These are phyloP conservation scores for Suncus etruscus DNA, from an alignment of 2,113 vertebrate species.

Conservation along the genomic window DNA sequence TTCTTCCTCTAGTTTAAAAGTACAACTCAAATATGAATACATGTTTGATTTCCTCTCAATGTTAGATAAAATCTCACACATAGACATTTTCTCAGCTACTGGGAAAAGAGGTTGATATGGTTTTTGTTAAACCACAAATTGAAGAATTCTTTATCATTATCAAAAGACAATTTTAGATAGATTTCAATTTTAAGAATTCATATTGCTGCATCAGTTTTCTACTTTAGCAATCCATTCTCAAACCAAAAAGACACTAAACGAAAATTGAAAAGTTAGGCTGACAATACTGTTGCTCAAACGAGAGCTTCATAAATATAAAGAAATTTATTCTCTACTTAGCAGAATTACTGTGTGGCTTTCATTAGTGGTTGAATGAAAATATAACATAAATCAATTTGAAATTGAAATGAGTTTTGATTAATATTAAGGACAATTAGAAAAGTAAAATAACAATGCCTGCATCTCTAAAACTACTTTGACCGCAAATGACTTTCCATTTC, in stretches of 20 bases:
- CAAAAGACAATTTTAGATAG: conserved; percentile 46
- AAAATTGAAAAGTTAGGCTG: not conserved
- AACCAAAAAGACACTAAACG: not conserved
- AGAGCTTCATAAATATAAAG: conserved; percentile 27
- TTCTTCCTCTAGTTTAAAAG: conserved; percentile 28
- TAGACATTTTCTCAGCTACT: not conserved
- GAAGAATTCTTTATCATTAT: not conserved
- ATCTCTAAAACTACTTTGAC: conserved; percentile 6
- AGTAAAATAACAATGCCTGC: conserved; percentile 1
- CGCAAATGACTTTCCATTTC: not conserved
- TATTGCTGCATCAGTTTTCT: conserved; percentile 10
- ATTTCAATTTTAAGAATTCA: conserved; percentile 47
- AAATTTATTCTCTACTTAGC: not conserved
- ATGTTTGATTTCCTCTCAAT: conserved; percentile 45
- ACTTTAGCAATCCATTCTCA: not conserved
- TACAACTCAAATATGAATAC: conserved; percentile 31
- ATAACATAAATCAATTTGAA: not conserved
- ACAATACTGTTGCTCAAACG: not conserved
- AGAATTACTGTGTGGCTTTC: not conserved
- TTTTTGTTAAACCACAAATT: conserved; percentile 9
- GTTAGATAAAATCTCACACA: conserved; percentile 1
- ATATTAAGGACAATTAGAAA: not conserved
- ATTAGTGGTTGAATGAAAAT: not conserved
- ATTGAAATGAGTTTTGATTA: not conserved
- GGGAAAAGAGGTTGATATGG: conserved; percentile 7